A percentile compares a stretch with the other conserved stretches of the same genome.
These are phyloP conservation scores for Maconellicoccus hirsutus DNA, from an alignment of 1,140 invertebrate species.

Conservation along the genomic window DNA sequence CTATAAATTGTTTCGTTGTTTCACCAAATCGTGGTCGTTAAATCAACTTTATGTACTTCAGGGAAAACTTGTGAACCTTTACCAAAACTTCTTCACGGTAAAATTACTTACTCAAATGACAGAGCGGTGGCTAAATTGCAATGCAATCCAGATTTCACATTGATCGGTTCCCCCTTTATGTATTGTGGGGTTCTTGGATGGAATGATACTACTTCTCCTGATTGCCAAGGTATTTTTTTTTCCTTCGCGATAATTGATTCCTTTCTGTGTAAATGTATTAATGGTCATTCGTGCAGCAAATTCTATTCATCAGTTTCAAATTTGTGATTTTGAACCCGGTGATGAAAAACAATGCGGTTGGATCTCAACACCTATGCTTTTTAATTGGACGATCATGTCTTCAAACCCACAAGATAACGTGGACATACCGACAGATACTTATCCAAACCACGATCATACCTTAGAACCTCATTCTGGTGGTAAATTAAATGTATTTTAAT, in stretches of 20 bases:
- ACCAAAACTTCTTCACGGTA: not conserved
- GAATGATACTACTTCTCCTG: conserved; percentile 5
- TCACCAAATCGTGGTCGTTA: not conserved
- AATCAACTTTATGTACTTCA: not conserved
- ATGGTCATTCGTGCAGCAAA: not conserved
- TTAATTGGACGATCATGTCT: not conserved
- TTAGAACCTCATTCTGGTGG: not conserved
- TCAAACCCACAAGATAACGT: not conserved
- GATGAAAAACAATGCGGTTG: not conserved
- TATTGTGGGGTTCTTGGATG: not conserved
- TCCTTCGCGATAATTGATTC: not conserved
- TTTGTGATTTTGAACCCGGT: not conserved
- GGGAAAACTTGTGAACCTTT: not conserved
- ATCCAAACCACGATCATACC: not conserved
- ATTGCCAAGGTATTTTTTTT: not conserved
- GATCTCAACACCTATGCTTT: not conserved
- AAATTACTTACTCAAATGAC: not conserved
- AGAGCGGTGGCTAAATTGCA: not conserved
- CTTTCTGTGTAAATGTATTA: too few relatives aligned
- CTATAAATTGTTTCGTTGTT: not conserved
- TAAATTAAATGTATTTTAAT: not conserved
- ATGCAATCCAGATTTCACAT: not conserved
- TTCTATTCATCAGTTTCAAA: not conserved
- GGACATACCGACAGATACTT: not conserved
- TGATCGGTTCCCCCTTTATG: not conserved